Base-by-base conservation (phyloP, 2,888 invertebrate genomes). In the Willowsia nigromaculata region DNA sequence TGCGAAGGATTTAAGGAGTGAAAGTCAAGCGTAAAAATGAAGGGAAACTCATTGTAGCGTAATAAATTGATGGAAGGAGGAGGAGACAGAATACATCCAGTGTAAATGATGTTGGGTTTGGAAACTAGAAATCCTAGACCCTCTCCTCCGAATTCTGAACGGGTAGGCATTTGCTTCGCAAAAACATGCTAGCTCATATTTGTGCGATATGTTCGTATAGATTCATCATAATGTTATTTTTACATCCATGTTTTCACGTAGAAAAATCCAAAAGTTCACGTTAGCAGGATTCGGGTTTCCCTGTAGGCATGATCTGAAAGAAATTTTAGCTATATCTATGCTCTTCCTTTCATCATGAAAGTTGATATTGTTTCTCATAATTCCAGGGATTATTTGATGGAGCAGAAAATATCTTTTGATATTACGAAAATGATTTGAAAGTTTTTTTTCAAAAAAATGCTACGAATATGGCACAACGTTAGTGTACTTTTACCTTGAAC, bases 1-100 rank as follows among this genome's bases (percentile, higher is more conserved):
- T 30, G 56, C 30, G 9, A 15, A 53, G 33, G 78, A 53, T 37
- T 53, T 53, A 56, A 22, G 27, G 13, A 25, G 78, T 56, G 53
- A 78, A 53, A 78, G 78, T 78, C 53, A 78, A 78, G 78, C 78
- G 78, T 53, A 78, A 78, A 78, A 78, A 78, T 78, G 56, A 78
- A 78, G 33, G 56, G 27, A 53, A 56, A 18, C 47, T 74, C 47
- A 27, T 27, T 50, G 47, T 47, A 50, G 47, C 27, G 74, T n/a
- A 74, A 74, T 47, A 74, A 74, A 74, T 74, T 43, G 43, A 74
- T 50, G 27, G 43, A 47, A 47, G 47, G n/a, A 50, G 47, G 56
- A 56, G 18, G 27, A 53, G 71, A n/a, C 50, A n/a, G 50, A 13
- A 50, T 15, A 43, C 76, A 50, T 1, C 30, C 5, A 47, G 27